Base-by-base conservation (phyloP, 1,140 invertebrate species). In the Drosophila tropicalis region DNA sequence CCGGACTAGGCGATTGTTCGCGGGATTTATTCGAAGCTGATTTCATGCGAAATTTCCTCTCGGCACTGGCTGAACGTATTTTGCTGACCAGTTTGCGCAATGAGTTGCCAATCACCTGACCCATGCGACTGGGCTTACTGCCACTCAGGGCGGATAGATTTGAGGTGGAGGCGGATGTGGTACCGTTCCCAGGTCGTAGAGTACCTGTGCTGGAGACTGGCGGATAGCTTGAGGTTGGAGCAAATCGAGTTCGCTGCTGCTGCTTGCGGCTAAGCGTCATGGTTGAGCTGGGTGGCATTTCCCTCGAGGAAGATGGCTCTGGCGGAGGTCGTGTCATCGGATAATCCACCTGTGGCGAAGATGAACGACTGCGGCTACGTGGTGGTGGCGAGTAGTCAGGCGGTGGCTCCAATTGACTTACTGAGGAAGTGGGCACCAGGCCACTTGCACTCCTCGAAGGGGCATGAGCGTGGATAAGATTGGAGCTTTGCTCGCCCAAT, bases 51-150 rank as follows among this genome's bases (percentile, higher is more conserved):
- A 94, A 94, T 65, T 95, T 95, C n/a, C 95, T 93, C 89, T 96
- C 96, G 0, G 94, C 93, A 64, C 95, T 96, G 5, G 95, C 95
- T 1, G 95, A 96, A 0, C 96, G 94, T 47, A 97, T 95, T 90
- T 96, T 96, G 39, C 95, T 95, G 3, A 97, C 95, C 58, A 97
- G 91, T 82, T 96, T 96, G 56, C 96, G 93, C 75, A 97, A 95
- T 0, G 96, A 96, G 64, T 96, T 95, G 12, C 95, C 95, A 62
- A 94, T 94, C 5, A 93, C 93, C 7, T 93, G 92, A 1, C 94
- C 93, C 55, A 94, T 91, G 32, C 82, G 77, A 10, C 77, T 73
- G 7, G 91, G 81, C 62, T 92, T 90, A 44, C 78, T 79, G 34
- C 72, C 67, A 25, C 81, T 89, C n/a, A 87, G 68, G 13, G 87